These are phyloP conservation scores for Tragelaphus imberbis DNA, from an alignment of 2,113 vertebrate species.

Conservation along the genomic window DNA sequence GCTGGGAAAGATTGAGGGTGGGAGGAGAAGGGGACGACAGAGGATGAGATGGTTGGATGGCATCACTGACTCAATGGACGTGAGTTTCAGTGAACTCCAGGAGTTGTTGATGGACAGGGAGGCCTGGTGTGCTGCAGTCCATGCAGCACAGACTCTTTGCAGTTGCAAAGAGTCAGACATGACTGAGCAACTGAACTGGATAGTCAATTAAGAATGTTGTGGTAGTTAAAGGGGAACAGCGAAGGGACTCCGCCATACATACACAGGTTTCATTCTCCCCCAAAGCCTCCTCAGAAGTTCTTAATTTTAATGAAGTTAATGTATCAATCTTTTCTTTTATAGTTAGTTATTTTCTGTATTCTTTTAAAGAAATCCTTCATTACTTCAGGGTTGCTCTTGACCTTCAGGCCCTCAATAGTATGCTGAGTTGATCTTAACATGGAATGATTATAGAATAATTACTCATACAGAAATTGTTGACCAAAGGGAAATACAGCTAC, in stretches of 20 bases:
- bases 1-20: background rate
- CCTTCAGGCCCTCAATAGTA: background rate
- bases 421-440: background rate
- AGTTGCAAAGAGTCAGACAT: background rate
- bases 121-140: background rate
- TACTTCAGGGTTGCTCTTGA: background rate
- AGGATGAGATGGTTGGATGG: background rate
- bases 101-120: background rate
- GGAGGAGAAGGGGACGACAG: background rate
- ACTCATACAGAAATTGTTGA: background rate
- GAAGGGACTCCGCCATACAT: background rate
- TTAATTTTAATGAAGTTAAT: background rate
- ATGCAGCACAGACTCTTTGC: no score
- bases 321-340: background rate
- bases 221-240: background rate
- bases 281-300: background rate
- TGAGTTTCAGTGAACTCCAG: background rate
- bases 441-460: background rate
- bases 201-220: background rate
- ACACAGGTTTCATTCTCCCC: background rate
- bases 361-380: background rate
- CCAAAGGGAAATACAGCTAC: background rate
- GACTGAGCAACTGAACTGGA: background rate
- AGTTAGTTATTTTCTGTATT: background rate
- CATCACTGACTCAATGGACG: background rate